Conservation (phyloP, 2,113 vertebrate genomes). For the Aix galericulata region DNA sequence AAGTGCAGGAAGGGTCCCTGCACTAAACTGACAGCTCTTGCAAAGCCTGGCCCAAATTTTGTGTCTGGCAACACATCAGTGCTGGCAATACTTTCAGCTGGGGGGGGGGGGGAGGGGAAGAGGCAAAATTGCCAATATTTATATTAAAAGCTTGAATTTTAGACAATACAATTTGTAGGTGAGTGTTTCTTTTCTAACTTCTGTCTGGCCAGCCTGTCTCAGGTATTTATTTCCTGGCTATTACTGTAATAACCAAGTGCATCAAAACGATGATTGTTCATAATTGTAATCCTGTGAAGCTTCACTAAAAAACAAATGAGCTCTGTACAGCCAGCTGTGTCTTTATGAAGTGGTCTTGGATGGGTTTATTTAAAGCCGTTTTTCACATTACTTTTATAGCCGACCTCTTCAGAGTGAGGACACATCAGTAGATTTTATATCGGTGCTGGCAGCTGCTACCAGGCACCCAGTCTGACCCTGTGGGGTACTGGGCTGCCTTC, state of each 20-base stretch:
- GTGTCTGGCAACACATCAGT: neutral
- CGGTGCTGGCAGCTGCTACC: neutral
- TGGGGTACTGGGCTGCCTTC: rapidly evolving
- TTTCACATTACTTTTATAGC: neutral
- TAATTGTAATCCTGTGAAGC: neutral
- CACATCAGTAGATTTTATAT: neutral
- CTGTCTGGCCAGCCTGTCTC: neutral
- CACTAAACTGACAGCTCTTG: neutral
- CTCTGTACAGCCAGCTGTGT: neutral
- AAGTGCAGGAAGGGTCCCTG: neutral
- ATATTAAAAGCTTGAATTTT: neutral
- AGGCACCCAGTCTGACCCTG: rapidly evolving
- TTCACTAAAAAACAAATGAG: neutral
- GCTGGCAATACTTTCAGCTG: neutral
- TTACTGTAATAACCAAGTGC: neutral
- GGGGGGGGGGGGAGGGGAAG: no score
- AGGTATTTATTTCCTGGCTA: neutral
- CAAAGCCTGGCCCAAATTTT: neutral
- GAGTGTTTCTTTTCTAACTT: neutral
- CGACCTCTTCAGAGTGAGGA: rapidly evolving
- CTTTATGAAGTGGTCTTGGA: neutral
- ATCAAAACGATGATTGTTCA: neutral
- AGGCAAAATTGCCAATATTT: neutral
- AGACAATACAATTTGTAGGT: neutral
- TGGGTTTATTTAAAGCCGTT: neutral